Percentiles rank a stretch among this genome's conserved stretches.
These are phyloP conservation scores for Delichon dasypus DNA, from an alignment of 2,797 vertebrate genomes.

Conservation along the genomic window DNA sequence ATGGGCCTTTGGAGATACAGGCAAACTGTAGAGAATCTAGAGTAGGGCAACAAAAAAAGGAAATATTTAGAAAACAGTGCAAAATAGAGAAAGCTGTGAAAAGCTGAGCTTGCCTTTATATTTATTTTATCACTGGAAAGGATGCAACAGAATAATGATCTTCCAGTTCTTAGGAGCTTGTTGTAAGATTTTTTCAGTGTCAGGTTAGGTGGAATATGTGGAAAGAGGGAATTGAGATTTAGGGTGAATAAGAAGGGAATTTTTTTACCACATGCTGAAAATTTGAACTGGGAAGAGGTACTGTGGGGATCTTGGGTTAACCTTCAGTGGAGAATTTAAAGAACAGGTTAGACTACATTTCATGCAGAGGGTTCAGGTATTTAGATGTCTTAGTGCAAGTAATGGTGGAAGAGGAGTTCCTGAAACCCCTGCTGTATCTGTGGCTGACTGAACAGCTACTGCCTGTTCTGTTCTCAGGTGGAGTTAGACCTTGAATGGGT, in stretches of 20 bases:
- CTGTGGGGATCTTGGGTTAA: background rate
- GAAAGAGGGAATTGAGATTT: background rate
- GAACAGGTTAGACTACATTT: background rate
- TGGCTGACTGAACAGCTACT: background rate
- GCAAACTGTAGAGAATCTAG: background rate
- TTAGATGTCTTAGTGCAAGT: background rate
- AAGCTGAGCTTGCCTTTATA: background rate
- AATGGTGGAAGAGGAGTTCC: background rate
- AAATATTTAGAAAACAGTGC: background rate
- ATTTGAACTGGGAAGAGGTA: background rate
- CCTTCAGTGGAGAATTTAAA: background rate
- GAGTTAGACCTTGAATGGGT: background rate
- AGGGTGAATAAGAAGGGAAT: background rate
- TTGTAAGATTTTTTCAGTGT: background rate
- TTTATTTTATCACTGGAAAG: background rate
- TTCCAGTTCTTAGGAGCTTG: background rate
- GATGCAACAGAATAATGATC: background rate
- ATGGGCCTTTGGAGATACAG: background rate
- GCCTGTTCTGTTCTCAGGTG: background rate
- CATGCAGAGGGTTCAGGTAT: background rate
- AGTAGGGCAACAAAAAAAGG: background rate
- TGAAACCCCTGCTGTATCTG: background rate
- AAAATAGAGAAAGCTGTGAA: background rate
- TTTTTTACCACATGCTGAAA: background rate
- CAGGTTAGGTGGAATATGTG: background rate